These are phyloP conservation scores for Siniperca knerii DNA, from an alignment of 2,113 vertebrate genomes.

Conservation along the genomic window DNA sequence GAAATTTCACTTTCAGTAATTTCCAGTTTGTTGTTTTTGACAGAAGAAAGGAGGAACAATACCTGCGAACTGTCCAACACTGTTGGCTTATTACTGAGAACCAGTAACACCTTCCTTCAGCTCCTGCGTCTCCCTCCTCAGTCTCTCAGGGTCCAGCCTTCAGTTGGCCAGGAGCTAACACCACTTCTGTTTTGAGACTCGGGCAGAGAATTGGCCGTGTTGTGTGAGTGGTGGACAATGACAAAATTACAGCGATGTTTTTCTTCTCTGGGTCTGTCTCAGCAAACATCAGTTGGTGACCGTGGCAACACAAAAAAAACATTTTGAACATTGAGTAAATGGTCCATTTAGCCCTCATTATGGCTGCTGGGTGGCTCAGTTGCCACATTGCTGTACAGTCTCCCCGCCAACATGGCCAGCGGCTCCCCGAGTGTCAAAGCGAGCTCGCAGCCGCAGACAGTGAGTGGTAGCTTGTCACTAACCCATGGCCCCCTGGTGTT, in stretches of 20 bases:
- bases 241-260: background rate
- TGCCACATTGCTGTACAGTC: background rate
- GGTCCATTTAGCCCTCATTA: background rate
- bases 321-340: background rate
- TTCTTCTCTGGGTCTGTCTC: background rate
- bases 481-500: conserved; percentile 94
- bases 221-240: background rate
- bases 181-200: conserved; percentile 88
- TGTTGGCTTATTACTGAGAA: background rate
- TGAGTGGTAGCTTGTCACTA: conserved; percentile 90
- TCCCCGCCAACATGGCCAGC: conserved; percentile 12
- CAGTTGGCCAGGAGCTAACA: conserved; percentile 82
- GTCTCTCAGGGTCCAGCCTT: conserved; percentile 19
- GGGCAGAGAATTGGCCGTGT: conserved; percentile 50
- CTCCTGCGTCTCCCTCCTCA: background rate
- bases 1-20: background rate
- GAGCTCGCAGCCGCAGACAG: conserved; percentile 80
- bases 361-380: background rate
- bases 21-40: background rate
- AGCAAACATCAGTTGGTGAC: background rate
- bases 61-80: background rate
- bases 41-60: background rate
- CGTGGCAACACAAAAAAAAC: background rate
- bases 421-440: conserved; percentile 80
- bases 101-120: background rate